These are phyloP conservation scores for Prochilodus magdalenae DNA, from an alignment of 2,113 vertebrate species.

Conservation along the genomic window DNA sequence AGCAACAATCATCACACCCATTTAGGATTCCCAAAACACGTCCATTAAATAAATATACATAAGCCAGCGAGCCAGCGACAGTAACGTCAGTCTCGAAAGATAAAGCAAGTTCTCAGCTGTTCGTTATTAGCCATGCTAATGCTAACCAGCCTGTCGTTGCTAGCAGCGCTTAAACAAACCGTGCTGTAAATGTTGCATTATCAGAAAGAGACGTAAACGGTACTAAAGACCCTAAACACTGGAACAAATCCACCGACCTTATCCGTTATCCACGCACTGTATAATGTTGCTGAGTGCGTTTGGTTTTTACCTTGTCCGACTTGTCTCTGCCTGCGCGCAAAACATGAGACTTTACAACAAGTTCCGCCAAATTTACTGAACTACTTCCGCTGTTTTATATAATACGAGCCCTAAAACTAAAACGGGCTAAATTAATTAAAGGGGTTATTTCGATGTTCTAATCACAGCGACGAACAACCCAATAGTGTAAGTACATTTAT, in stretches of 20 bases:
- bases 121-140: too few species aligned
- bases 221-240: background rate
- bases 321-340: constrained; percentile 37
- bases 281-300: background rate
- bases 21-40: too few species aligned
- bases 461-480: background rate
- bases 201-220: background rate
- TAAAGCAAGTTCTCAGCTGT: too few species aligned
- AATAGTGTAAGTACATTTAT: background rate
- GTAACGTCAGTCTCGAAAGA: too few species aligned
- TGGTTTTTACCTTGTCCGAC: constrained; percentile 17
- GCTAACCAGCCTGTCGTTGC: too few species aligned
- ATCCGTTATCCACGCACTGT: background rate
- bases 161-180: background rate
- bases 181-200: too few species aligned
- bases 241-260: background rate
- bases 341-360: constrained; percentile 44
- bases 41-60: too few species aligned
- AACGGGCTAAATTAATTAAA: background rate
- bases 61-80: too few species aligned
- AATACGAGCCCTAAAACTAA: background rate
- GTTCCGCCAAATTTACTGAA: constrained; percentile 19
- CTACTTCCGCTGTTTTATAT: constrained; percentile 46
- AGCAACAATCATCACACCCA: too few species aligned
- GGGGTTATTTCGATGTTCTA: background rate